A percentile compares a stretch with the other conserved stretches of the same genome.
These are phyloP conservation scores for Macrostomum lignano DNA, from an alignment of 1,140 invertebrate species.

Conservation along the genomic window DNA sequence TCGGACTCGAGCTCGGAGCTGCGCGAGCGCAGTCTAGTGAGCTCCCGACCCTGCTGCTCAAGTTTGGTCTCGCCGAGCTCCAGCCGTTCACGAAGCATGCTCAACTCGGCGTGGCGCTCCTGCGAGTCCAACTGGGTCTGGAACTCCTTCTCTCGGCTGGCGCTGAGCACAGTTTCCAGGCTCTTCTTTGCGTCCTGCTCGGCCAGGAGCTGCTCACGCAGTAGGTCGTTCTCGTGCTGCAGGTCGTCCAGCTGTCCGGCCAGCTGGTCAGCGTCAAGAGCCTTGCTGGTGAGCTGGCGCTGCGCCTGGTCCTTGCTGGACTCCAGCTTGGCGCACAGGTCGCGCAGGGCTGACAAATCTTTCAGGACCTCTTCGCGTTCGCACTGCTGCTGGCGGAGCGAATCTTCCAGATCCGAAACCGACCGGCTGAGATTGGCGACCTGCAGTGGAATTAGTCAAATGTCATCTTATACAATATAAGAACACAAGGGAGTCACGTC, in stretches of 20 bases:
- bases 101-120: conserved; percentile 23
- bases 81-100: conserved; percentile 23
- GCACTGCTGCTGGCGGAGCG: conserved; percentile 10
- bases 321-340: conserved; percentile 21
- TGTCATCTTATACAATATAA: too few relatives aligned
- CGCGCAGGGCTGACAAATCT: conserved; percentile 20
- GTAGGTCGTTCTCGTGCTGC: conserved; percentile 15
- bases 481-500: too few relatives aligned
- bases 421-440: conserved; percentile 19
- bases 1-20: conserved; percentile 26
- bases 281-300: conserved; percentile 16
- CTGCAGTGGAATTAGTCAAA: too few relatives aligned
- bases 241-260: conserved; percentile 14
- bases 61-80: conserved; percentile 24
- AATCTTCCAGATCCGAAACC: conserved; percentile 19
- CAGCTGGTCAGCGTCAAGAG: conserved; percentile 25
- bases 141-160: conserved; percentile 25
- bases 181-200: conserved; percentile 16
- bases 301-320: conserved; percentile 19
- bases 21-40: conserved; percentile 17
- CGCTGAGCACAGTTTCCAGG: conserved; percentile 20
- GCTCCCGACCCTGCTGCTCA: conserved; percentile 22
- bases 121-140: conserved; percentile 17
- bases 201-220: conserved; percentile 15
- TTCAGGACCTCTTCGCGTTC: conserved; percentile 17